phyloP scores from a whole-genome alignment of 2,797 vertebrate genomes.

The Lerista edwardsae region DNA sequence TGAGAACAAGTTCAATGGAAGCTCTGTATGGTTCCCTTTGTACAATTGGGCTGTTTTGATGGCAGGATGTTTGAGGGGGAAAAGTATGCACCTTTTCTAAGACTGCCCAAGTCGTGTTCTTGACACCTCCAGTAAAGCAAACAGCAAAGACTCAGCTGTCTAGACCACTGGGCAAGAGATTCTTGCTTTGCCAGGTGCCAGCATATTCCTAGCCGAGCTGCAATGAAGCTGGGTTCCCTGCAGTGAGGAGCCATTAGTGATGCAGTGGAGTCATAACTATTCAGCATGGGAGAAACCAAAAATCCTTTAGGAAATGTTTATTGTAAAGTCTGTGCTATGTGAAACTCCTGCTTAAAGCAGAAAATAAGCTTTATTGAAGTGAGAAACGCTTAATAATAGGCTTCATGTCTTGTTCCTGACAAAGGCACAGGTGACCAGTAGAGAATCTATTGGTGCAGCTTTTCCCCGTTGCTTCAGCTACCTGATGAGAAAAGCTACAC shows the following conservation, averaged over 20 bases:
- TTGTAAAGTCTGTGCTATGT: fast-evolving
- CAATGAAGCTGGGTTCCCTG: background rate
- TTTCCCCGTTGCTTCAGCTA: background rate
- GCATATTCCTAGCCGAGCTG: background rate
- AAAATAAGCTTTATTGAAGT: background rate
- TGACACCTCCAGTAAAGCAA: constrained; percentile 37
- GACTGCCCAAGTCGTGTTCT: constrained; percentile 23
- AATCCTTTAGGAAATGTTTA: fast-evolving
- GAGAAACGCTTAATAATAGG: background rate
- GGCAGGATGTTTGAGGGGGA: constrained; percentile 25
- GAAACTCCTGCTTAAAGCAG: background rate
- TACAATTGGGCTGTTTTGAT: constrained; percentile 19
- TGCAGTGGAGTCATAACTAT: background rate
- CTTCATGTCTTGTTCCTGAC: background rate
- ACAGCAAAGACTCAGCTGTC: constrained; percentile 34
- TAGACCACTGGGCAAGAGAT: constrained; percentile 31
- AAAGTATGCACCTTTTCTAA: constrained; percentile 27
- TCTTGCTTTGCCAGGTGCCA: background rate
- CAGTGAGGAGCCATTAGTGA: background rate
- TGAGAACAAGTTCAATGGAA: constrained; percentile 7
- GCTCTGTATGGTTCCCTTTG: constrained; percentile 25
- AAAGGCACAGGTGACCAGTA: background rate
- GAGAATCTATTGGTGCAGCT: background rate
- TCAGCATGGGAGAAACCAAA: background rate
- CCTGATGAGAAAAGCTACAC: background rate